A percentile compares a stretch with the other conserved stretches of the same genome.
These are phyloP conservation scores for Aspiorhynchus laticeps DNA, from an alignment of 2,113 vertebrate species.

Conservation along the genomic window DNA sequence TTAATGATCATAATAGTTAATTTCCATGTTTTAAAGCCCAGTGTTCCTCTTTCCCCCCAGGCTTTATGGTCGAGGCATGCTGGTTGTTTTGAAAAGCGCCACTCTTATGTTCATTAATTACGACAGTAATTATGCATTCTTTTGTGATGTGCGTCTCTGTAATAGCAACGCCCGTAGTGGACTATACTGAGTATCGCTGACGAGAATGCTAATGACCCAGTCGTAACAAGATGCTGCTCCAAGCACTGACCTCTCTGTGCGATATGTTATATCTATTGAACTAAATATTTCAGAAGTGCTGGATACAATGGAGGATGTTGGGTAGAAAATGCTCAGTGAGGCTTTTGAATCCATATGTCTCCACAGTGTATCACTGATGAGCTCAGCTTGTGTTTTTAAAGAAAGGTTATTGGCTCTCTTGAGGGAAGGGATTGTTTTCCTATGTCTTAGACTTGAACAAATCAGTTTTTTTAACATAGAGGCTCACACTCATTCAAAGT, in stretches of 20 bases:
- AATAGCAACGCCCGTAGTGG: conserved; percentile 12
- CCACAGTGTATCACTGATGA: neutral
- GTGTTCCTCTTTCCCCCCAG: neutral
- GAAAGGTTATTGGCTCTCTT: neutral
- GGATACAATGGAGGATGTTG: conserved; percentile 49
- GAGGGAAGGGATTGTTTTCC: neutral
- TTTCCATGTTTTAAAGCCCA: conserved; percentile 25
- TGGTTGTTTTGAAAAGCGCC: conserved; percentile 36
- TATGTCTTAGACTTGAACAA: neutral
- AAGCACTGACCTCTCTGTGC: neutral
- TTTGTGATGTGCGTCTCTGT: conserved; percentile 13
- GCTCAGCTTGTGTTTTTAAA: conserved; percentile 14
- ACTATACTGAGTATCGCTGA: neutral
- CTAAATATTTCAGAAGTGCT: neutral
- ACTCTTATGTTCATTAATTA: conserved; percentile 51
- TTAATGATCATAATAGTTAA: conserved; percentile 46
- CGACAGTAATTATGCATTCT: conserved; percentile 43
- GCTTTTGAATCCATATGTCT: conserved; percentile 1
- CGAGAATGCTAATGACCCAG: conserved; percentile 45
- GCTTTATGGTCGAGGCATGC: neutral
- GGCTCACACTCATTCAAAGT: neutral
- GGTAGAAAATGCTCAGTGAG: conserved; percentile 4
- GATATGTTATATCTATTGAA: conserved; percentile 3
- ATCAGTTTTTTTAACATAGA: neutral
- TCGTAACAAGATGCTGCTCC: conserved; percentile 19